These are phyloP conservation scores for Ophion obscuratus DNA, from an alignment of 2,888 invertebrate genomes.

Conservation along the genomic window DNA sequence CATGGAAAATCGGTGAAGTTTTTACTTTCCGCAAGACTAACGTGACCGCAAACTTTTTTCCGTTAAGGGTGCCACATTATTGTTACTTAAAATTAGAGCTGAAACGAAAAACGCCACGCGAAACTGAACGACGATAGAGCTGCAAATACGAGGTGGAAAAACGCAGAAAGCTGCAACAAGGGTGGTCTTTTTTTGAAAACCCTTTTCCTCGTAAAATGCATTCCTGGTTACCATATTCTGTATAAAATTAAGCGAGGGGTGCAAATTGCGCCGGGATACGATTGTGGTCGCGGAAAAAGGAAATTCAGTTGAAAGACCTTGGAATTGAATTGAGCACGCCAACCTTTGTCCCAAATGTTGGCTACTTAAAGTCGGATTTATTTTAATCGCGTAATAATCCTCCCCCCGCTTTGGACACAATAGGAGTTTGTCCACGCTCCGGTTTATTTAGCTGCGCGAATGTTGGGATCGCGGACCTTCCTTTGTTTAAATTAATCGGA, in stretches of 20 bases:
- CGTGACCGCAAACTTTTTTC: no score
- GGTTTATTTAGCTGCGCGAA: constrained; percentile 8
- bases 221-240: neutral
- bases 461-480: constrained; percentile 3
- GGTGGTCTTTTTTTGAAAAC: neutral
- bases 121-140: no score
- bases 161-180: neutral
- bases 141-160: neutral
- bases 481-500: constrained; percentile 26
- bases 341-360: constrained; percentile 15
- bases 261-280: neutral
- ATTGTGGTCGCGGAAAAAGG: neutral
- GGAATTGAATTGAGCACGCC: neutral
- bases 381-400: neutral
- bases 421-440: neutral
- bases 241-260: neutral
- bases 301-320: neutral
- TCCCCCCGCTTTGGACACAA: neutral
- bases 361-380: neutral
- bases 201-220: neutral
- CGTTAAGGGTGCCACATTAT: no score
- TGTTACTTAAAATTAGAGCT: no score
- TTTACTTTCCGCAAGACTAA: no score
- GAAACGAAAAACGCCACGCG: no score
- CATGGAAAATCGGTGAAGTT: no score